Conservation (phyloP, 2,797 vertebrate species). For the Enteromius radiatus region DNA sequence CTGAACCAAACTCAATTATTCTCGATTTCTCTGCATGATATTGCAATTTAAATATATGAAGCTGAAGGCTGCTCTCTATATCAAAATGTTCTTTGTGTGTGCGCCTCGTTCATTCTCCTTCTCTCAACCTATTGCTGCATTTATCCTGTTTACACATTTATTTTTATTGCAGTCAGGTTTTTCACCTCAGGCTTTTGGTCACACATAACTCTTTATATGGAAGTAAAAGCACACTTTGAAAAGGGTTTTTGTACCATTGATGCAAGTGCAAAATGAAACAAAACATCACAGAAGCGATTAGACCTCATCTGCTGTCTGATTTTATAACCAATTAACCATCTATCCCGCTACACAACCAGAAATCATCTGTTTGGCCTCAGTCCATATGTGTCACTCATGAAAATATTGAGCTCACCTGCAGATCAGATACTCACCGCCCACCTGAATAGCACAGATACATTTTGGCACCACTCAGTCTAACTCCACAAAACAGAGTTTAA, state of each 20-base stretch:
- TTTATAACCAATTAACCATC: conserved; percentile 27
- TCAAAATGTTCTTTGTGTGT: conserved; percentile 28
- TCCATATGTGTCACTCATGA: not conserved
- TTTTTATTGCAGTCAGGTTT: conserved; percentile 49
- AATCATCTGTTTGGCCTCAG: conserved; percentile 15
- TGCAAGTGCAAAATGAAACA: conserved; percentile 6
- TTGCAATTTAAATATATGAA: conserved; percentile 22
- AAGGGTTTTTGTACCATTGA: conserved; percentile 31
- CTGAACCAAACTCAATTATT: conserved; percentile 30
- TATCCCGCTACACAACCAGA: not conserved
- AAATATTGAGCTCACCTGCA: conserved; percentile 22
- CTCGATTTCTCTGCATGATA: conserved; percentile 9
- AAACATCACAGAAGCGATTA: conserved; percentile 23
- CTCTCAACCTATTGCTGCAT: conserved; percentile 6
- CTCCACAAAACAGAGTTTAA: not conserved
- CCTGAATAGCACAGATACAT: conserved; percentile 2
- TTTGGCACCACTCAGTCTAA: not conserved
- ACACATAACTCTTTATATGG: conserved; percentile 44
- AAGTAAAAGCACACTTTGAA: conserved; percentile 30
- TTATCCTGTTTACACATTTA: conserved; percentile 39
- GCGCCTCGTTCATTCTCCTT: not conserved
- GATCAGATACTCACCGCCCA: conserved; percentile 15
- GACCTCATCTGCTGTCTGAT: conserved; percentile 1
- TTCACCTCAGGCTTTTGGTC: conserved; percentile 45
- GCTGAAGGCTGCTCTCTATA: conserved; percentile 15